Conservation (phyloP, 2,797 vertebrate genomes). For the Vireo griseus region DNA sequence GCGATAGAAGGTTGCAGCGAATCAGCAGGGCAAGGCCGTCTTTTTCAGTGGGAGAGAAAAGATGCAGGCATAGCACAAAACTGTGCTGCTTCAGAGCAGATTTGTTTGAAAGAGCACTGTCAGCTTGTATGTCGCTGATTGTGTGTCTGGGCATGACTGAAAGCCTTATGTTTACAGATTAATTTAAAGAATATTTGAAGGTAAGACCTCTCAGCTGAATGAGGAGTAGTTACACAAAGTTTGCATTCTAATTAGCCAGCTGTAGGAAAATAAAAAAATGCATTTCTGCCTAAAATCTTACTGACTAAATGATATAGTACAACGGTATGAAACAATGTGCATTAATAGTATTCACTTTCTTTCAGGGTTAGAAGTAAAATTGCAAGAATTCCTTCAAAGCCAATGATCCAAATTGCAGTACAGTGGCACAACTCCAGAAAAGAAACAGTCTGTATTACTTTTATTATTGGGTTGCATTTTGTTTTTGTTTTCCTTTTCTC, state of each 20-base stretch:
- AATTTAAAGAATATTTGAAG: not conserved
- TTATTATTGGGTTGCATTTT: not conserved
- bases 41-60: not conserved
- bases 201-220: not conserved
- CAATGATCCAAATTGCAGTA: not conserved
- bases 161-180: not conserved
- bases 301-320: not conserved
- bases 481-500: not conserved
- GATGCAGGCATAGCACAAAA: not conserved
- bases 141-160: not conserved
- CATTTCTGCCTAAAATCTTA: not conserved
- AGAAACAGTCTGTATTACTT: not conserved
- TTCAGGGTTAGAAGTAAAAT: not conserved
- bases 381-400: not conserved
- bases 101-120: not conserved
- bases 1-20: accelerated
- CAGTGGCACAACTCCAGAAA: not conserved
- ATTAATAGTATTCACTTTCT: not conserved
- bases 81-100: not conserved
- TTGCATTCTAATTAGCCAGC: not conserved
- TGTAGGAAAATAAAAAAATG: not conserved
- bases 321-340: not conserved
- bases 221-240: not conserved
- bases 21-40: not conserved
- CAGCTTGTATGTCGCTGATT: not conserved